Base-by-base conservation (phyloP, 2,113 vertebrate species). In the Anser cygnoides region DNA sequence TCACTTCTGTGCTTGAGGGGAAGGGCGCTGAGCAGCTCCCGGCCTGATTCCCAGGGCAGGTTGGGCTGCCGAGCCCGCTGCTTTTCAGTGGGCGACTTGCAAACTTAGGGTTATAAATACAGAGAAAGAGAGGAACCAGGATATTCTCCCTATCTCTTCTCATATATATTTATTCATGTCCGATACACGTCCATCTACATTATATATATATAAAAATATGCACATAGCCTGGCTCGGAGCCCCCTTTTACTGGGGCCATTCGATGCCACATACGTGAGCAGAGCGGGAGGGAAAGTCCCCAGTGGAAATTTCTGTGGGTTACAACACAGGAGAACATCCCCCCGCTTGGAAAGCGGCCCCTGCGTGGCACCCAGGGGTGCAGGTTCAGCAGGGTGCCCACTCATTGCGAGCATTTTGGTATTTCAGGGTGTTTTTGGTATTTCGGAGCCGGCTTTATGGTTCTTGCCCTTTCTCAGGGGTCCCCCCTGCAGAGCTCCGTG, bases 21-120 rank as follows among this genome's bases (percentile, higher is more conserved):
- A 61, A 82, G 71, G 58, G 43, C 4, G 5, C 26, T 2, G 55
- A 66, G 71, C 3, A 13, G n/a, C 15, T 1, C 13, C 5, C 0
- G 41, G 65, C 63, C 25, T 14, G 3, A 5, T 84, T 74, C 57
- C 86, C 39, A 43, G 54, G 52, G 86, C 29, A 68, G 44, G 33
- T 33, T 25, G 59, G 72, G 18, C 65, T 15, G 22, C 8, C 6
- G 5, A 61, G 62, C 31, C 75, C 19, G 58, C 62, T 63, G 70
- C 75, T 65, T 29, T 59, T 6, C 35, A 3, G 9, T 3, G 62
- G 76, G n/a, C 10, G 35, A 31, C 35, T 50, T 81, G 84, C 70
- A 63, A 77, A 70, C 13, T 75, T 55, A 74, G 81, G 49, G 57
- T 7, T 59, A 5, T 50, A 62, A 74, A 61, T 44, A 16, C 3